Base-by-base conservation (phyloP, 1,140 invertebrate genomes). In the Lethocerus indicus region DNA sequence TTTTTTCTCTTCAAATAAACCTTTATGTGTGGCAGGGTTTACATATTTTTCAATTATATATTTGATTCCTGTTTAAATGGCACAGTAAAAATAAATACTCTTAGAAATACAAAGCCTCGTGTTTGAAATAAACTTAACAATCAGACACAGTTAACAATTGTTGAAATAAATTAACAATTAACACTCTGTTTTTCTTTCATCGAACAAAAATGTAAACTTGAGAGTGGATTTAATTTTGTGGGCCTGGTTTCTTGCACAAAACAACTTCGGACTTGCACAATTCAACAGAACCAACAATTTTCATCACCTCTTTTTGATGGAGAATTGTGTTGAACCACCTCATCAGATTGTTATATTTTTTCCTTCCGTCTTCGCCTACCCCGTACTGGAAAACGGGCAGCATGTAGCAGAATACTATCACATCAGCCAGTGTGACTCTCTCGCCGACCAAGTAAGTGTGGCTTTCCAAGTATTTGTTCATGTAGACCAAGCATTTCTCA, bases 371-470 rank as follows among this genome's bases (percentile, higher is more conserved):
- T 3, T 52, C 26, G 57, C 65, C 62, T 14, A 71, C 61, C 40
- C 73, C 67, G 52, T 75, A 57, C 26, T 42, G 25, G 9, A 47
- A 54, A 46, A 39, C 61, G n/a, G 73, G 70, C 18, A 65, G 24
- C 18, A 87, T 59, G 49, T 71, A 67, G 47, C 72, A 71, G 49
- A 73, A 73, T 14, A 86, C 62, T 25, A 68, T 62, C 54, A 87
- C 73, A 64, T 87, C 84, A 49, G 83, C 84, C 42, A 83, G 66
- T 26, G 79, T 74, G 1, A 87, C 69, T 39, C 72, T 63, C 60
- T 87, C 81, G 26, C 75, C 78, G 26, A 84, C 79, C 16, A 88
- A 64, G 64, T 71, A 88, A 1, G 80, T 87, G 35, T 68, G 67
- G 5, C 67, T 67, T 20, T 71, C 53, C 5, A 87, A 63, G 56